These are phyloP conservation scores for Harpalus rubripes DNA, from an alignment of 2,888 invertebrate genomes.

Conservation along the genomic window DNA sequence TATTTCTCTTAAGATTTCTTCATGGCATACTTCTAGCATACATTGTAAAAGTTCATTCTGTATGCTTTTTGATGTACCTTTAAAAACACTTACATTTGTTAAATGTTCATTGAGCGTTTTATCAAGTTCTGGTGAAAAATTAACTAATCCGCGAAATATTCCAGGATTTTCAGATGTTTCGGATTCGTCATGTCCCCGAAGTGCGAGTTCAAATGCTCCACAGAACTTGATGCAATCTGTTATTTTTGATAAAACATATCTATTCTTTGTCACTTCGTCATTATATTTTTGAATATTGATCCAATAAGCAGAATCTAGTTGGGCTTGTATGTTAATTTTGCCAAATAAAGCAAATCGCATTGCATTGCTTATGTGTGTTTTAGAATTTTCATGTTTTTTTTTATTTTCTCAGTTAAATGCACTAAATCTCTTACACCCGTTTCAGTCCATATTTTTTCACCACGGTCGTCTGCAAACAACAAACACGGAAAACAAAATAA, in stretches of 20 bases:
- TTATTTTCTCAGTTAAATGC: slow-evolving; percentile 20
- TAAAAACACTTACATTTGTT: slow-evolving; percentile 70
- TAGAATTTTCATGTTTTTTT: slow-evolving; percentile 21
- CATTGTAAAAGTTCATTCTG: slow-evolving; percentile 73
- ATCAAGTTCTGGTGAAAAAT: slow-evolving; percentile 72
- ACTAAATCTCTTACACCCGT: no score
- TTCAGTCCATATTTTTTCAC: no score
- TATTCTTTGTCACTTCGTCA: slow-evolving; percentile 68
- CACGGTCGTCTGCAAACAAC: slow-evolving; percentile 50
- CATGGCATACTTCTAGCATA: slow-evolving; percentile 71
- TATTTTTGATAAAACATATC: slow-evolving; percentile 70
- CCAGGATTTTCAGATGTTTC: slow-evolving; percentile 70
- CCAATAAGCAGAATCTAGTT: slow-evolving; percentile 68
- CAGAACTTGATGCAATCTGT: slow-evolving; percentile 71
- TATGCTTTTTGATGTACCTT: slow-evolving; percentile 71
- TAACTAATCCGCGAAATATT: slow-evolving; percentile 71
- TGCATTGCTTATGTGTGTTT: slow-evolving; percentile 1
- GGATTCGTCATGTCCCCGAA: slow-evolving; percentile 72
- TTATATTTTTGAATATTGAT: slow-evolving; percentile 67
- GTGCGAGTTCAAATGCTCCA: slow-evolving; percentile 71
- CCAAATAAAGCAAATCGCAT: slow-evolving; percentile 61
- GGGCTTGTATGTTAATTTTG: slow-evolving; percentile 66
- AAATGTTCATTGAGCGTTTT: slow-evolving; percentile 70
- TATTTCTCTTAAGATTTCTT: slow-evolving; percentile 71
- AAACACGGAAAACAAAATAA: slow-evolving; percentile 49